Base-by-base conservation (phyloP, 1,140 invertebrate genomes). In the Temnothorax longispinosus region DNA sequence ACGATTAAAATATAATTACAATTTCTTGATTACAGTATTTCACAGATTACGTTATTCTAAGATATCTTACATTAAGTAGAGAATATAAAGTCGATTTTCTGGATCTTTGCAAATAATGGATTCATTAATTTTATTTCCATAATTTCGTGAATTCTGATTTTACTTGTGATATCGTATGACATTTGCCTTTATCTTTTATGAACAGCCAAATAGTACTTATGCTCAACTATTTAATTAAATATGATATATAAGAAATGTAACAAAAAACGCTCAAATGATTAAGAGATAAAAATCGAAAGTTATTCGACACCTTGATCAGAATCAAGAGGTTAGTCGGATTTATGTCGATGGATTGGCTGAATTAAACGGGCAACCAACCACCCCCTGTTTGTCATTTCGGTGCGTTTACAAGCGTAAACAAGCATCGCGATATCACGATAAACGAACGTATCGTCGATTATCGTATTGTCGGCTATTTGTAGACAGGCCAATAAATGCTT, bases 401-500 rank as follows among this genome's bases (percentile, higher is more conserved):
- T 13, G 41, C 80, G 27, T 84, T 84, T 84, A 74, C 80, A 74
- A 50, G 65, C 41, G 74, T 84, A 84, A 84, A 84, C 80, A 75
- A 84, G 54, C 80, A 72, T 60, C 54, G 41, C 80, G 69, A 84
- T 54, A 56, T 75, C 69, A 44, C 69, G 69, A 84, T 84, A 84
- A 84, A 84, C 50, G 80, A 84, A 84, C 54, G 54, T 75, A 75
- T 60, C 69, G 80, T 35, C 47, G 80, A 84, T 84, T 84, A 84
- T 84, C 52, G 69, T 50, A 84, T 84, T 71, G 80, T 71, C 67
- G 54, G 56, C 54, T 84, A 84, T 84, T 84, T 84, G 80, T 74
- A 75, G 80, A 84, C 80, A 58, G 44, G 54, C 80, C 69, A 84
- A 84, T 84, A 84, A 84, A 84, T 84, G 80, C 80, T 84, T 75